Percentiles rank a stretch among this genome's conserved stretches.
phyloP scores from a whole-genome alignment of 2,797 vertebrate genomes.

The Potorous gilbertii region DNA sequence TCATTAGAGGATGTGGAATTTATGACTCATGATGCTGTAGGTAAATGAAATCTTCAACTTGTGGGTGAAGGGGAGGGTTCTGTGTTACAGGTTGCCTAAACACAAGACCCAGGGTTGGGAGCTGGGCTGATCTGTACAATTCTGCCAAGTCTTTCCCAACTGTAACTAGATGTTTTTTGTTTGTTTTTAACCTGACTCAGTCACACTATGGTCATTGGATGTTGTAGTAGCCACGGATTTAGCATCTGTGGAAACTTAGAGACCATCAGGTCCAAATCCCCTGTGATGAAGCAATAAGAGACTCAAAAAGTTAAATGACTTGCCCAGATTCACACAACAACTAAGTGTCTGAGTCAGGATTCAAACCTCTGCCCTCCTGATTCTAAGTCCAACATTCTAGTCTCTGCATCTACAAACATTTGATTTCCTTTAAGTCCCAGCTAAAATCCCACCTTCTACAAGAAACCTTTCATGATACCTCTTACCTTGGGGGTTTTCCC shows the following conservation, averaged over 20 bases:
- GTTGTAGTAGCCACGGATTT: neutral
- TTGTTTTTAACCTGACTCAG: neutral
- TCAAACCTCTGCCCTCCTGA: neutral
- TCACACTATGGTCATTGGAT: neutral
- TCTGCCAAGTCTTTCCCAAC: neutral
- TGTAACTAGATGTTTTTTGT: neutral
- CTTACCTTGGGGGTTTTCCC: neutral
- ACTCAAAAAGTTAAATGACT: neutral
- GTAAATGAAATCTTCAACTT: conserved; percentile 70
- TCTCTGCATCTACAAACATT: neutral
- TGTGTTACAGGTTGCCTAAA: conserved; percentile 30
- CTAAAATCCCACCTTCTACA: neutral
- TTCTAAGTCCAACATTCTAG: neutral
- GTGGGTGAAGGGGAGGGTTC: conserved; percentile 71
- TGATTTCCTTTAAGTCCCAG: neutral
- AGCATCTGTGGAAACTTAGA: neutral
- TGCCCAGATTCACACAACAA: neutral
- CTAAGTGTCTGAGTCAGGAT: neutral
- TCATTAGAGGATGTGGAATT: conserved; percentile 71
- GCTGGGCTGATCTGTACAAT: neutral
- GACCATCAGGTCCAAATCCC: neutral
- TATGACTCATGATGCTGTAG: conserved; percentile 68
- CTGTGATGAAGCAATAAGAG: neutral
- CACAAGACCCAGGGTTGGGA: neutral
- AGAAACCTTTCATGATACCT: neutral